Conservation (phyloP, 2,113 vertebrate genomes). For the Sebastes schlegelii region DNA sequence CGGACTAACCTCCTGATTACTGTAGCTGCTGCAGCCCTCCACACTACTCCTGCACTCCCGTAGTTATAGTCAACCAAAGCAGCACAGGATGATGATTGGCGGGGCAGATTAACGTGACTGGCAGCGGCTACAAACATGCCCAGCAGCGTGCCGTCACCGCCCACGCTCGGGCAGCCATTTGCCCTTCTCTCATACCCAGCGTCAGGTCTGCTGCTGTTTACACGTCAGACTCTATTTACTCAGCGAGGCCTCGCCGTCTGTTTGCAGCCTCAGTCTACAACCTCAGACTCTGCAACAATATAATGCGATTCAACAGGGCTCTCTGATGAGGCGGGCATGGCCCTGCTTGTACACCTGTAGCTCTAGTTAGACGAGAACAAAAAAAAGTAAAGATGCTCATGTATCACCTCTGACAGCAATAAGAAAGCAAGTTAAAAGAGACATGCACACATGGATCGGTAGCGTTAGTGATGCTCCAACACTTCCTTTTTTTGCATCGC, state of each 20-base stretch:
- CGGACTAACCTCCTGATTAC: slow-evolving; percentile 22
- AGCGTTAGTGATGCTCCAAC: slow-evolving; percentile 31
- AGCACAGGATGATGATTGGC: slow-evolving; percentile 63
- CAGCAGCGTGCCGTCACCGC: slow-evolving; percentile 59
- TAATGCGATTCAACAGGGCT: background rate
- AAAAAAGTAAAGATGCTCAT: slow-evolving; percentile 24
- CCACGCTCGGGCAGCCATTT: slow-evolving; percentile 57
- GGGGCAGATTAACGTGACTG: slow-evolving; percentile 68
- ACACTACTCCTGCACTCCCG: background rate
- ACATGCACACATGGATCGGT: slow-evolving; percentile 46
- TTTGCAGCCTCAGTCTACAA: slow-evolving; percentile 21
- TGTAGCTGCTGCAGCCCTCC: background rate
- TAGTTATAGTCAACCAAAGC: slow-evolving; percentile 40
- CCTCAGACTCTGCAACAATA: background rate
- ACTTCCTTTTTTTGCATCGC: slow-evolving; percentile 37
- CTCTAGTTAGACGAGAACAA: background rate
- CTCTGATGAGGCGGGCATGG: background rate
- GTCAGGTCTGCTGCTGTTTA: slow-evolving; percentile 64
- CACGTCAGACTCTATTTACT: slow-evolving; percentile 60
- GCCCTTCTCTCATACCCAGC: slow-evolving; percentile 49
- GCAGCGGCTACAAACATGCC: slow-evolving; percentile 71
- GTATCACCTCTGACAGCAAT: slow-evolving; percentile 36
- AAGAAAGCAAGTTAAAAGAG: slow-evolving; percentile 38
- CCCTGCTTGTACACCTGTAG: slow-evolving; percentile 38
- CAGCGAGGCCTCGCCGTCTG: slow-evolving; percentile 41